Percentiles rank a stretch among this genome's conserved stretches.
These are phyloP conservation scores for Amblyopsis rosae DNA, from an alignment of 2,113 vertebrate species.

Conservation along the genomic window DNA sequence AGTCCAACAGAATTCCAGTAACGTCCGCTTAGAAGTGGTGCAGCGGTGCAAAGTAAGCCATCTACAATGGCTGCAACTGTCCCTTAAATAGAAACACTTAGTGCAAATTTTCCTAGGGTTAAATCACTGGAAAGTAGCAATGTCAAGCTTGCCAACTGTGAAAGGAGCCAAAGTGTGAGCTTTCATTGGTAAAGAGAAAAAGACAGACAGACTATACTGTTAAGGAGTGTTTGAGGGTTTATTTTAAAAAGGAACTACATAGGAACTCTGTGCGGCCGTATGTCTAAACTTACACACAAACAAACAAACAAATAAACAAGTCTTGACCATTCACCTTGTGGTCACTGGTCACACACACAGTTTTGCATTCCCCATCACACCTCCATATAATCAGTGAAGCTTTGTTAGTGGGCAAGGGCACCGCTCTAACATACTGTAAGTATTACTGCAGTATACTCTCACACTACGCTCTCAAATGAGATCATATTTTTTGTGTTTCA, in stretches of 20 bases:
- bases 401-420: too few relatives aligned
- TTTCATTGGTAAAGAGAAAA: conserved; percentile 62
- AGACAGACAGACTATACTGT: conserved; percentile 40
- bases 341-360: conserved; percentile 37
- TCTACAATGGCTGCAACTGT: conserved; percentile 3
- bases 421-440: too few relatives aligned
- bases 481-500: too few relatives aligned
- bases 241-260: conserved; percentile 59
- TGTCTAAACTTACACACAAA: too few relatives aligned
- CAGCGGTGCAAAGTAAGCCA: not conserved
- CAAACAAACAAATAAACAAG: not conserved
- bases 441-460: too few relatives aligned
- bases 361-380: not conserved
- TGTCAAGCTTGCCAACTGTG: conserved; percentile 8
- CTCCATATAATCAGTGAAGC: too few relatives aligned
- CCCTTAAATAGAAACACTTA: not conserved
- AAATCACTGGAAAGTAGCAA: conserved; percentile 1
- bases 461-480: too few relatives aligned
- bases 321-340: conserved; percentile 50
- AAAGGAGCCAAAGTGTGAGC: conserved; percentile 10
- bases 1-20: not conserved
- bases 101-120: conserved; percentile 5
- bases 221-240: conserved; percentile 64
- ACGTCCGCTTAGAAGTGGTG: not conserved
- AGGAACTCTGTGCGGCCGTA: conserved; percentile 34